Percentiles rank a stretch among this genome's conserved stretches.
phyloP scores from a whole-genome alignment of 2,113 vertebrate genomes.

The Gymnobelideus leadbeateri region DNA sequence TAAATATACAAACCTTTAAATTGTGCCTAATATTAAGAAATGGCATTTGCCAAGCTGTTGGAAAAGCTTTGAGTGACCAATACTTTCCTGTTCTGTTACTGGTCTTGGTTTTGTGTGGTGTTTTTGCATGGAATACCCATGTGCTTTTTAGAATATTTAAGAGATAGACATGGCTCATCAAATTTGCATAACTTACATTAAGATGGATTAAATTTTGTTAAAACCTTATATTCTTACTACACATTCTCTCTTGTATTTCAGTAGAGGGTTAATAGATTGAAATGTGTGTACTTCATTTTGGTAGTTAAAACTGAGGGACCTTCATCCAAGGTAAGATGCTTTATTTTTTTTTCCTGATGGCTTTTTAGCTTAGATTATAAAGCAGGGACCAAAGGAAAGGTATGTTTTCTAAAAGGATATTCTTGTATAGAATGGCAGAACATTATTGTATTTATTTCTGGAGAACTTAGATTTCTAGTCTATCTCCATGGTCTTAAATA shows the following conservation, averaged over 20 bases:
- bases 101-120: background rate
- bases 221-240: background rate
- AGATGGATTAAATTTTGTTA: background rate
- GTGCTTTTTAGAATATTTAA: background rate
- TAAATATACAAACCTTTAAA: background rate
- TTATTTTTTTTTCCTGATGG: background rate
- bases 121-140: background rate
- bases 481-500: background rate
- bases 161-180: background rate
- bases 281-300: background rate
- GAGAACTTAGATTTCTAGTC: background rate
- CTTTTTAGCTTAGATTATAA: background rate
- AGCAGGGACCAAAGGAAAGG: background rate
- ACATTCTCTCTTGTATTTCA: background rate
- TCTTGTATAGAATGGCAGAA: background rate
- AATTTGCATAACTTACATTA: background rate
- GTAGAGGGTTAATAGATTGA: background rate
- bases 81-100: background rate
- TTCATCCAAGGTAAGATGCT: background rate
- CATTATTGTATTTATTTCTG: background rate
- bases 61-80: background rate
- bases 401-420: background rate
- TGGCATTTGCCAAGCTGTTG: background rate
- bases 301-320: background rate
- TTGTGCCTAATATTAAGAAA: background rate